Percentiles rank a stretch among this genome's conserved stretches.
Evolutionary conservation across 2,113 vertebrate species (phyloP).

Genomic region (Columba janthina): DNA sequence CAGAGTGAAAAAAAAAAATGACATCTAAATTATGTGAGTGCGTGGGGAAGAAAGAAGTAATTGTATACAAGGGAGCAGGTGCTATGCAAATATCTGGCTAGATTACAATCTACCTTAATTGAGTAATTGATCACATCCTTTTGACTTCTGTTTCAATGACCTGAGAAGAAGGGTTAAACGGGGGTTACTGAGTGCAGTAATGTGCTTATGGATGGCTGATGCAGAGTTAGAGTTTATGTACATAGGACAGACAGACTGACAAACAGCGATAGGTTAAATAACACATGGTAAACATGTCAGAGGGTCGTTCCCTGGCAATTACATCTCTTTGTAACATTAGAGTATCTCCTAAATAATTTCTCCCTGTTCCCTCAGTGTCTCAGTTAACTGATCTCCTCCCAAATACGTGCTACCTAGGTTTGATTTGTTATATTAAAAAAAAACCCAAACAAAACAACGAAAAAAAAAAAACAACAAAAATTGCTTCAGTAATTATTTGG

Average conservation of each 20-base stretch:
- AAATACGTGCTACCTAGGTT: background rate
- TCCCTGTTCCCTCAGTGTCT: background rate
- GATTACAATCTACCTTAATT: conserved; percentile 44
- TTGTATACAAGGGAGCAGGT: background rate
- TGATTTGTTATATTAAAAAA: background rate
- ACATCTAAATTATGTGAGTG: background rate
- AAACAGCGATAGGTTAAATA: background rate
- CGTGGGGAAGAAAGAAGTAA: background rate
- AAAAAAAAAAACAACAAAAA: background rate
- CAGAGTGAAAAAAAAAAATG: background rate
- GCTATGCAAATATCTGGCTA: conserved; percentile 31
- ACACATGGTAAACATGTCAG: background rate
- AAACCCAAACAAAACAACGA: background rate
- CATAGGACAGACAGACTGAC: background rate
- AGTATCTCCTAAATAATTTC: background rate
- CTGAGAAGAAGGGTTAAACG: conserved; percentile 10
- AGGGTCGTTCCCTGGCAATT: background rate
- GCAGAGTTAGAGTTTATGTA: background rate
- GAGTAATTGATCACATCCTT: conserved; percentile 38
- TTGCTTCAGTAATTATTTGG: background rate
- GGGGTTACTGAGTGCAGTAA: background rate
- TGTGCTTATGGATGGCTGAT: background rate
- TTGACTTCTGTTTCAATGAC: conserved; percentile 10
- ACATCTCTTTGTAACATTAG: background rate
- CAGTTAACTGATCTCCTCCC: background rate